These are phyloP conservation scores for Frankliniella intonsa DNA, from an alignment of 2,888 invertebrate species.

Conservation along the genomic window DNA sequence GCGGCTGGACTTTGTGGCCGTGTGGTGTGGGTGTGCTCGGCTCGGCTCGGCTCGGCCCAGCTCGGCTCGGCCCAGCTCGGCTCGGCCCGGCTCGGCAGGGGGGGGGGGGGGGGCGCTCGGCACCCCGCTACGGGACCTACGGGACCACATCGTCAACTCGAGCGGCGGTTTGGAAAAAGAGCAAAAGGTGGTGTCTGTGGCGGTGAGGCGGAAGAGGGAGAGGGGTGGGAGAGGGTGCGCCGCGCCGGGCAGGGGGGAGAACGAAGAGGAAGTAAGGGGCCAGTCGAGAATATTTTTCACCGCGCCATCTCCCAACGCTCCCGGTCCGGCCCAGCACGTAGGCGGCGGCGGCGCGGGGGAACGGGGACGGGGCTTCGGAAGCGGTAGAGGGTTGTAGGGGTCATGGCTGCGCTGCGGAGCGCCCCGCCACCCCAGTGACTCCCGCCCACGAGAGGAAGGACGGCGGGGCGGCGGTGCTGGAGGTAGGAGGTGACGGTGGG, in stretches of 20 bases:
- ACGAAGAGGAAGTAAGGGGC: neutral
- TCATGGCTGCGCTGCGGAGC: neutral
- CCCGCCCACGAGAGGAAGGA: neutral
- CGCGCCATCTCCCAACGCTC: neutral
- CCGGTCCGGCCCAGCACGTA: conserved; percentile 5
- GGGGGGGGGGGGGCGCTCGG: too few relatives aligned
- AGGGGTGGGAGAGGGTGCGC: neutral
- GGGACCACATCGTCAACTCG: too few relatives aligned
- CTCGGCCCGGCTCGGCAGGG: too few relatives aligned
- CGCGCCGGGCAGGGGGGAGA: neutral
- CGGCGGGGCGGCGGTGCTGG: too few relatives aligned
- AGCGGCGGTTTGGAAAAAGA: too few relatives aligned
- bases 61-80: too few relatives aligned
- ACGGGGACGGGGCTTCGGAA: neutral
- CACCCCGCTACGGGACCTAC: too few relatives aligned
- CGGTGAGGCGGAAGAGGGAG: too few relatives aligned
- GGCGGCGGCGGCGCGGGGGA: neutral
- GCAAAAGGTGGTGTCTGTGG: too few relatives aligned
- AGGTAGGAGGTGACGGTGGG: neutral
- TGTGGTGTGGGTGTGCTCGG: too few relatives aligned
- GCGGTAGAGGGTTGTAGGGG: neutral
- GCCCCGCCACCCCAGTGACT: neutral
- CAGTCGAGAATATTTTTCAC: neutral
- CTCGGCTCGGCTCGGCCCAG: too few relatives aligned
- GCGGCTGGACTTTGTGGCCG: too few relatives aligned